phyloP scores from a whole-genome alignment of 2,888 invertebrate species.

The Lasioglossum malachurum region DNA sequence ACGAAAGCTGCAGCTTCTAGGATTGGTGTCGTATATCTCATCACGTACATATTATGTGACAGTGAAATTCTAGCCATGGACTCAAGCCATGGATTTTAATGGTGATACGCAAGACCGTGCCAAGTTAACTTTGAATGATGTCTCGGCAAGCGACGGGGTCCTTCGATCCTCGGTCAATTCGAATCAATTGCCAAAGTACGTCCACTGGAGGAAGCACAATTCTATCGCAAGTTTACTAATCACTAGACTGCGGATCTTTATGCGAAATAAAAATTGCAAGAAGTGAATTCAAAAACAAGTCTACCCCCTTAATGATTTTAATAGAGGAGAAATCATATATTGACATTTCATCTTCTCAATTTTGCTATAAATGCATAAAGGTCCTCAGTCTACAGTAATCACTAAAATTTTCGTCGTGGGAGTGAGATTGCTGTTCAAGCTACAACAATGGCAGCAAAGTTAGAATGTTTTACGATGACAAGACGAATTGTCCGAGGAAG shows the following conservation, averaged over 20 bases:
- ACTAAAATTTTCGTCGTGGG: too few species aligned
- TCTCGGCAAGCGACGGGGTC: conserved; percentile 70
- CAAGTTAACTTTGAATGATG: conserved; percentile 68
- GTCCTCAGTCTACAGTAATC: too few species aligned
- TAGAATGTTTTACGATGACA: background rate
- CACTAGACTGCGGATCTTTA: too few species aligned
- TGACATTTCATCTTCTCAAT: too few species aligned
- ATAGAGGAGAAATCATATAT: too few species aligned
- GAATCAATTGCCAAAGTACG: background rate
- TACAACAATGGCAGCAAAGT: background rate
- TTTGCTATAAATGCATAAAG: too few species aligned
- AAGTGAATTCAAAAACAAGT: too few species aligned
- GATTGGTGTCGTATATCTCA: conserved; percentile 68
- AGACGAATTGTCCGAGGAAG: conserved; percentile 53
- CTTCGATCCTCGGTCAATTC: conserved; percentile 45
- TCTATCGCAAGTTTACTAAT: too few species aligned
- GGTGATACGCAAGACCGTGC: conserved; percentile 79
- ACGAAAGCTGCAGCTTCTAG: conserved; percentile 80
- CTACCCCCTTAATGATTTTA: too few species aligned
- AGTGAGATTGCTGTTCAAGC: background rate
- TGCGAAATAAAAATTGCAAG: too few species aligned
- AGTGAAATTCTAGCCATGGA: conserved; percentile 82
- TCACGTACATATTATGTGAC: conserved; percentile 71
- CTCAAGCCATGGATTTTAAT: conserved; percentile 84
- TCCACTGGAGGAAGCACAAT: background rate